Percentiles rank a stretch among this genome's conserved stretches.
These are phyloP conservation scores for Platyrinchus mystaceus DNA, from an alignment of 2,797 vertebrate genomes.

Conservation along the genomic window DNA sequence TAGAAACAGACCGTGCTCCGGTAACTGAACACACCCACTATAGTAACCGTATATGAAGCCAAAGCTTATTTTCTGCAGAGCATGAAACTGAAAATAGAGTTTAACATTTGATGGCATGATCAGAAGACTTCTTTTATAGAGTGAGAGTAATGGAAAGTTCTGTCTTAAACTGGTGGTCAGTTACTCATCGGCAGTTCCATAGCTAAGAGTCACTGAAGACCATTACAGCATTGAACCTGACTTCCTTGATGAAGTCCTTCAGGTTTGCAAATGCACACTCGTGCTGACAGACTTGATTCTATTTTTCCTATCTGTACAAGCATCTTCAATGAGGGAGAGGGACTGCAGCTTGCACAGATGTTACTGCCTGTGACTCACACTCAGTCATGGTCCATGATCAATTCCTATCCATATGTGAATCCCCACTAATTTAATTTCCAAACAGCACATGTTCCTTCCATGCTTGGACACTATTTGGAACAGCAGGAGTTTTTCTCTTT, in stretches of 20 bases:
- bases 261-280: background rate
- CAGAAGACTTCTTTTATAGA: background rate
- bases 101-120: background rate
- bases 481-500: background rate
- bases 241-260: background rate
- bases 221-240: accelerated
- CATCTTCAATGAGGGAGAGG: background rate
- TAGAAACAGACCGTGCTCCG: background rate
- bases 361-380: background rate
- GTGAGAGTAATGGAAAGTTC: background rate
- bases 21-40: background rate
- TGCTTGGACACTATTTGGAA: background rate
- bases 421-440: background rate
- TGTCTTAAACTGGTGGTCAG: background rate
- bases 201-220: background rate
- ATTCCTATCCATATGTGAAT: background rate
- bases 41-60: background rate
- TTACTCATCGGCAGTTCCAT: background rate
- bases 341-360: background rate
- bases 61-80: background rate
- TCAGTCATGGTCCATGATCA: background rate
- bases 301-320: background rate
- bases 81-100: background rate
- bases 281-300: background rate
- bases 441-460: background rate